These are phyloP conservation scores for Carettochelys insculpta DNA, from an alignment of 2,113 vertebrate species.

Conservation along the genomic window DNA sequence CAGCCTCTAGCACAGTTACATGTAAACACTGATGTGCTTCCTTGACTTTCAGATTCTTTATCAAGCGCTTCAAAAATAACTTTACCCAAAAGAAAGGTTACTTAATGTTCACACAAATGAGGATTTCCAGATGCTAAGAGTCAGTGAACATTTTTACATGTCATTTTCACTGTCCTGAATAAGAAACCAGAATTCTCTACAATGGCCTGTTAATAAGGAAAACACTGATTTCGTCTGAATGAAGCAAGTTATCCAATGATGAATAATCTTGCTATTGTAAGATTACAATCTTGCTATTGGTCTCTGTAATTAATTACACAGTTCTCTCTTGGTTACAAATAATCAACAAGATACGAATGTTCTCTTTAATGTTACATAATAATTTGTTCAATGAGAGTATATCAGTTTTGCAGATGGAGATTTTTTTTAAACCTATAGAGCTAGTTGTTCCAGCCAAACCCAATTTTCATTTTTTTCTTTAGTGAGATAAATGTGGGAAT, in stretches of 20 bases:
- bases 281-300: too few species aligned
- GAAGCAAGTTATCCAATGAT: neutral
- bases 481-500: neutral
- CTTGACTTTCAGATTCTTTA: constrained; percentile 46
- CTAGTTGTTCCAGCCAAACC: neutral
- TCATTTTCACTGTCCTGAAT: neutral
- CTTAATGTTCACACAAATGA: neutral
- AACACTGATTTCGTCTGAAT: neutral
- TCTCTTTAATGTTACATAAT: neutral
- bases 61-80: neutral
- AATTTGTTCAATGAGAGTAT: neutral
- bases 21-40: neutral
- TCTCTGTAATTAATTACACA: neutral
- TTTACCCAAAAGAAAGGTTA: neutral
- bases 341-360: neutral
- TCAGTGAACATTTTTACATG: neutral
- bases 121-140: neutral
- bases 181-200: neutral
- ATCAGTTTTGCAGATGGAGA: neutral
- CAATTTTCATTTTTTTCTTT: neutral
- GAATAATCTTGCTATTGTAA: neutral
- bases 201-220: neutral
- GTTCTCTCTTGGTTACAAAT: neutral
- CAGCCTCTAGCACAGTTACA: neutral
- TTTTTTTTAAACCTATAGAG: neutral